Evolutionary conservation across 92 coral and sea anemone species (phyloP), one percentile per base, ranked within the genome.

Genomic region (Siderastrea siderea): DNA sequence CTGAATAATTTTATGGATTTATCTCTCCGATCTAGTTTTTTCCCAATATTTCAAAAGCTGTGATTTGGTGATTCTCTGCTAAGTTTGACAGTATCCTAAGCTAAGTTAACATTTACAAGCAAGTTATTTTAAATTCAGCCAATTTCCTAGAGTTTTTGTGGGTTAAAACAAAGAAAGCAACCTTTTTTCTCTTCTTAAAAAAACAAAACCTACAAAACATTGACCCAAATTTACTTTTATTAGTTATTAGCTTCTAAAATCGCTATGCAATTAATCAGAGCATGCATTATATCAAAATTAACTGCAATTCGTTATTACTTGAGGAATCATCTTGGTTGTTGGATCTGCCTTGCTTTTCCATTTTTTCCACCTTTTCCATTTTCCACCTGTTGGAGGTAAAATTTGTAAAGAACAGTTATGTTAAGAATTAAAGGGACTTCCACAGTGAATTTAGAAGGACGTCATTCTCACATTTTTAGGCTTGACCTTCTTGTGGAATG

Each of bases 321-420:
- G 78, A 17, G n/a, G 64, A 48, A 26, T 84, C 74, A 7, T 60
- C 73, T 45, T 26, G 61, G 73, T 84, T 7, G 7, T 7, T 26
- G 38, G 38, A 38, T 14, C 14, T 84, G 4, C 75, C 52, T 64
- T 53, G 6, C 26, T 83, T 82, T 71, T 82, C 78, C 38, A 74
- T 57, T 65, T 85, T 85, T 57, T 85, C 89, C 75, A 79, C 47
- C 72, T 92, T 86, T 43, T 92, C 95, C 95, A 93, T 91, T 80
- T 71, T 81, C 96, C 96, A 93, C 13, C 96, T 93, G 57, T 80
- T 16, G 67, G 13, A 52, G 68, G 43, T 1, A 19, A 51, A 71
- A 60, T 71, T 62, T 38, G n/a, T 3, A 52, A 77, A 10, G 15
- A 71, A 7, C 7, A 59, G 15, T 3, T 7, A 0, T 59, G 14